phyloP scores from a whole-genome alignment of 1,140 invertebrate genomes.

The Andrena cerasifolii region DNA sequence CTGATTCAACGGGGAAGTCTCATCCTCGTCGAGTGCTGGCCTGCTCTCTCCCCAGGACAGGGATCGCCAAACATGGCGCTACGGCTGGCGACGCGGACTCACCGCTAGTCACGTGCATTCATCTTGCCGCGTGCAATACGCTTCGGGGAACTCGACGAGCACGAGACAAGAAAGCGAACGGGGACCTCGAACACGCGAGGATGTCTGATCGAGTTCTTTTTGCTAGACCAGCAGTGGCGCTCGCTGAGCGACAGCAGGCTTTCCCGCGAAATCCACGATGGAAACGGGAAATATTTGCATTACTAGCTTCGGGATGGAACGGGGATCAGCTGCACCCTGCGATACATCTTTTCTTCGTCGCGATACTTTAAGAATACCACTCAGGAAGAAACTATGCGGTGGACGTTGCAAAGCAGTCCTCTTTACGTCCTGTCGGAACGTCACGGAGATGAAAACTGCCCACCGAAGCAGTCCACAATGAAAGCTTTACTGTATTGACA shows the following conservation, averaged over 20 bases:
- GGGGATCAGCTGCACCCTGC: not conserved
- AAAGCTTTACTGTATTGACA: no score
- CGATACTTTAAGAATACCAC: no score
- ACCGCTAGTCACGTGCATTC: slow-evolving; percentile 61
- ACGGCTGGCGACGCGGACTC: slow-evolving; percentile 36
- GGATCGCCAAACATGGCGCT: slow-evolving; percentile 71
- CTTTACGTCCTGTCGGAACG: no score
- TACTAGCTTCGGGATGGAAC: not conserved
- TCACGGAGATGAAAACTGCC: no score
- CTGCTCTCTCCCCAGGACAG: slow-evolving; percentile 65
- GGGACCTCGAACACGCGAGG: not conserved
- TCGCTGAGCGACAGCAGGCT: not conserved
- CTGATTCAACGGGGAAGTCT: slow-evolving; percentile 59
- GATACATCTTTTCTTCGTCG: no score
- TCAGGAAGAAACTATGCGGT: no score
- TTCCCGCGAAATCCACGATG: not conserved
- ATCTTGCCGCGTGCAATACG: slow-evolving; percentile 55
- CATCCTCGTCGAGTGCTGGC: slow-evolving; percentile 47
- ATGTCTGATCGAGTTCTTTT: slow-evolving; percentile 10
- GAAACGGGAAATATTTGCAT: slow-evolving; percentile 3
- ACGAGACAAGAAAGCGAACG: slow-evolving; percentile 47
- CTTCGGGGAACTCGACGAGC: slow-evolving; percentile 30
- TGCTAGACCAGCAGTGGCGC: not conserved
- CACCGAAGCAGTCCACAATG: no score
- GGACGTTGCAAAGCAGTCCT: no score